Evolutionary conservation across 2,113 vertebrate genomes (phyloP).

Genomic region (Cavia aperea): DNA sequence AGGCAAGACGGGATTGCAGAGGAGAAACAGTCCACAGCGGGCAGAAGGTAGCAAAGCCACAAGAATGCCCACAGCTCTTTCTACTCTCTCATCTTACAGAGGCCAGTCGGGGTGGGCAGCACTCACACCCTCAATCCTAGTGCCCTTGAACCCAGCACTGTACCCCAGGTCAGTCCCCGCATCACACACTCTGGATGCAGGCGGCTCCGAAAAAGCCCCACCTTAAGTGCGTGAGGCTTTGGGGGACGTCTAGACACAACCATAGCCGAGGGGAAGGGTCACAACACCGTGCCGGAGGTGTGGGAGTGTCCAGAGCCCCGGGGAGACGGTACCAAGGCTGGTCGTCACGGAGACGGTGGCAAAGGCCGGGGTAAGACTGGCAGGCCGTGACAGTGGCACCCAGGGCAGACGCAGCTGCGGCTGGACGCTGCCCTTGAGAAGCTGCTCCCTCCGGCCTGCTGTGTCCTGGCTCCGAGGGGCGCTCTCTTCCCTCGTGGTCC

Average conservation of each 20-base stretch:
- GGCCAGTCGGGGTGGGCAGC: not conserved
- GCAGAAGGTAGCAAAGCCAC: not conserved
- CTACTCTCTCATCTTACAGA: not conserved
- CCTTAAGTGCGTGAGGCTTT: not conserved
- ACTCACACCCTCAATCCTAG: not conserved
- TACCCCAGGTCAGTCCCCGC: not conserved
- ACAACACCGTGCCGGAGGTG: fast-evolving
- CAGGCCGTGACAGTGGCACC: fast-evolving
- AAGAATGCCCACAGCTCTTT: not conserved
- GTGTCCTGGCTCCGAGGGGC: fast-evolving
- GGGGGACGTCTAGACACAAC: not conserved
- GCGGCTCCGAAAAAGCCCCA: not conserved
- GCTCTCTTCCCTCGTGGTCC: not conserved
- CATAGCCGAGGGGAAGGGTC: not conserved
- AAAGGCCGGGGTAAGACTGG: not conserved
- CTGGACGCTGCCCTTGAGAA: not conserved
- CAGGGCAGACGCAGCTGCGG: not conserved
- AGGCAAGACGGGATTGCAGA: not conserved
- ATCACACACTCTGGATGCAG: not conserved
- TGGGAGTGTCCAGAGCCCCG: fast-evolving
- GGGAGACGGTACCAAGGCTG: not conserved
- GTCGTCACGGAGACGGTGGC: not conserved
- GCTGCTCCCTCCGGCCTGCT: not conserved
- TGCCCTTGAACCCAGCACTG: not conserved
- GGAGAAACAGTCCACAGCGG: not conserved